Percentiles rank a stretch among this genome's conserved stretches.
Conservation (phyloP, 2,113 vertebrate genomes). For the Aix galericulata region DNA sequence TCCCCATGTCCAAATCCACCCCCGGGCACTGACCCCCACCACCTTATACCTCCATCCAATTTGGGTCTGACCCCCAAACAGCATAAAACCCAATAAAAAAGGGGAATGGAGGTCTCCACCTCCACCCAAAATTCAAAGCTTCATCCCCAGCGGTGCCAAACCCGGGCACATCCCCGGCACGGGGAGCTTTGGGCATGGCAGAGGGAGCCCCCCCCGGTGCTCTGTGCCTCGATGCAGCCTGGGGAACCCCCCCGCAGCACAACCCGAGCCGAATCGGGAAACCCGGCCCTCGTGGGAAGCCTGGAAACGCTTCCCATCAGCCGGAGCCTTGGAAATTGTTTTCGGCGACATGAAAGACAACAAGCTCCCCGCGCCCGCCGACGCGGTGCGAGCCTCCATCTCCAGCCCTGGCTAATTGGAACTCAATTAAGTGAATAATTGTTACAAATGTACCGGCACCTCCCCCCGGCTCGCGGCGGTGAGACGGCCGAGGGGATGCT, state of each 20-base stretch:
- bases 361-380: neutral
- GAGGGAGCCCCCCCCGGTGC: accelerated
- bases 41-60: accelerated
- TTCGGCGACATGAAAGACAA: neutral
- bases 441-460: slow-evolving; percentile 76
- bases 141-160: no score
- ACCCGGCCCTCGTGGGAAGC: neutral
- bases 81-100: neutral
- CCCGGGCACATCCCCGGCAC: neutral
- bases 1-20: neutral
- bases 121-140: neutral
- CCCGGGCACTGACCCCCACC: accelerated
- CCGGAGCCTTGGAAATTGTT: neutral
- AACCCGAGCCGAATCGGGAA: neutral
- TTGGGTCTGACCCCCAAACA: neutral
- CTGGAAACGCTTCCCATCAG: neutral
- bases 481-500: neutral
- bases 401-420: slow-evolving; percentile 73
- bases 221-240: accelerated
- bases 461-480: neutral
- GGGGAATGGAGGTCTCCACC: neutral
- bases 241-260: neutral
- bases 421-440: slow-evolving; percentile 82
- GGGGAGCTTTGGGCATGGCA: neutral
- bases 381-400: neutral